Evolutionary conservation across 2,888 invertebrate species (phyloP), one percentile per base, ranked within the genome.

Genomic region (Andricus quercusramuli): DNA sequence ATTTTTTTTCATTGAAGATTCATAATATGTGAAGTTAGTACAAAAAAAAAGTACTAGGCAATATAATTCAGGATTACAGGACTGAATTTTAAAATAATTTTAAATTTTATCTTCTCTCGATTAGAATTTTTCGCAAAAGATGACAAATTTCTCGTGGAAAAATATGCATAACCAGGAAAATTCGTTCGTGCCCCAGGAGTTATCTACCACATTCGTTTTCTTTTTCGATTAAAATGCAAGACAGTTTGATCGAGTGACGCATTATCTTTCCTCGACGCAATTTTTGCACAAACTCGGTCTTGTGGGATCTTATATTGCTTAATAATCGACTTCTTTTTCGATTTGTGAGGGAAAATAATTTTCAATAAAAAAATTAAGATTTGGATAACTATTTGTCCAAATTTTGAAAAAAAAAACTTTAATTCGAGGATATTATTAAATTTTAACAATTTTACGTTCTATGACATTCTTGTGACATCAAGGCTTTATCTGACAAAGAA

Each of bases 181-280:
- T 74, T 56, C 56, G 74, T 32, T 74, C 74, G 37, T 56, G 74
- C n/a, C 6, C 32, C 51, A 56, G 32, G 32, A 74, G 32, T 74
- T 74, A 74, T 74, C 74, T 74, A n/a, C 51, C 74, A 51, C 56
- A 74, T 74, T 74, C 56, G 56, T 74, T 74, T 56, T 74, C 51
- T 56, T 74, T 74, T 74, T 74, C 51, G 74, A 74, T 74, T 74
- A 74, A 74, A 74, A 74, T 74, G 74, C 74, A 74, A 74, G 74
- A 74, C 74, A 74, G 51, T 74, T 74, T 74, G 74, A 74, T 74
- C 32, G 74, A 74, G 74, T 32, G 74, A 74, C 29, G 74, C 32
- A 51, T 56, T 74, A 56, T 74, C 74, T 29, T 56, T 74, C n/a
- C 32, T n/a, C 25, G 11, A 74, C 74, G 74, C 56, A 37, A 17